A percentile compares a stretch with the other conserved stretches of the same genome.
Evolutionary conservation across 2,888 invertebrate genomes (phyloP).

Genomic region (Morpho achilles): DNA sequence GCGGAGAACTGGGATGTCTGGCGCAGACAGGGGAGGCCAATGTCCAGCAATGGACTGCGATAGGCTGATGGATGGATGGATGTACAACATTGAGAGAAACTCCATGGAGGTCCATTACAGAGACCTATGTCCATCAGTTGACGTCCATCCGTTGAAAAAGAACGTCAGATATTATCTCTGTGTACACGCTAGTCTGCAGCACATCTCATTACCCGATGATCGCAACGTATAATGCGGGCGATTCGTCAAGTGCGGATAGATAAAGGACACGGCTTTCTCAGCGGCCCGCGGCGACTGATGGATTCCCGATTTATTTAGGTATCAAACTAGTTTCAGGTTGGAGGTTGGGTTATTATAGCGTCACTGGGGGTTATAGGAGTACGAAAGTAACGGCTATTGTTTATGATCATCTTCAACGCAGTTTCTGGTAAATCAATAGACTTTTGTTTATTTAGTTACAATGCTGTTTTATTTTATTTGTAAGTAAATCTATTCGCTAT

Average conservation of each 20-base stretch:
- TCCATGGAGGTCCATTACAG: too few species aligned
- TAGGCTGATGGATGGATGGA: too few species aligned
- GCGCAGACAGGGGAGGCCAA: too few species aligned
- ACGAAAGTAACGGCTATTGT: not conserved
- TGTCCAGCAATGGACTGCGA: too few species aligned
- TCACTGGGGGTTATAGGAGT: slow-evolving; percentile 1
- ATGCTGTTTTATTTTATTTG: too few species aligned
- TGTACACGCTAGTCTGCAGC: slow-evolving; percentile 31
- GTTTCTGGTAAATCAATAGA: too few species aligned
- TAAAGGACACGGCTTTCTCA: slow-evolving; percentile 70
- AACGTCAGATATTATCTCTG: not conserved
- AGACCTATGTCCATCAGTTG: too few species aligned
- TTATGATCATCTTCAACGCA: not conserved
- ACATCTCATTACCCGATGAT: slow-evolving; percentile 56
- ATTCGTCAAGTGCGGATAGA: slow-evolving; percentile 56
- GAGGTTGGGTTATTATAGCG: slow-evolving; percentile 13
- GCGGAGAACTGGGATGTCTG: too few species aligned
- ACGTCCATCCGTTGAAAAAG: too few species aligned
- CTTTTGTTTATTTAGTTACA: too few species aligned
- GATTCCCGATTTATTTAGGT: slow-evolving; percentile 16
- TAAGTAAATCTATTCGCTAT: too few species aligned
- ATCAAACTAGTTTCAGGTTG: slow-evolving; percentile 19
- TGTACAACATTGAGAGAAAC: too few species aligned
- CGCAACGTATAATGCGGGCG: slow-evolving; percentile 59
- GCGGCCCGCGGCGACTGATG: slow-evolving; percentile 27